Percentiles rank a stretch among this genome's conserved stretches.
phyloP scores from a whole-genome alignment of 2,797 vertebrate genomes.

The Takifugu rubripes region DNA sequence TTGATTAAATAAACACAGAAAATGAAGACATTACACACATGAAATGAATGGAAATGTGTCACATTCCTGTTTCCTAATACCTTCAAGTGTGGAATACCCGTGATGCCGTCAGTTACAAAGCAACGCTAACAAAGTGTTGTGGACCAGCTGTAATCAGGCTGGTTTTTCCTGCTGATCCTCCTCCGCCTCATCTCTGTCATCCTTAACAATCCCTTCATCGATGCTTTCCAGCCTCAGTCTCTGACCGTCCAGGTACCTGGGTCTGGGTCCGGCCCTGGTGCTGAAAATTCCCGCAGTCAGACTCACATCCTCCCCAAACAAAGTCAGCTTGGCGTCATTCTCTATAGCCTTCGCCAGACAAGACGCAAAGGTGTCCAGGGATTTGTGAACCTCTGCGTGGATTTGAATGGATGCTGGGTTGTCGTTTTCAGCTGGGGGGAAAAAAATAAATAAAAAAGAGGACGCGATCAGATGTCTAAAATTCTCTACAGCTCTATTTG shows the following conservation, averaged over 20 bases:
- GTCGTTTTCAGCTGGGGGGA: conserved; percentile 54
- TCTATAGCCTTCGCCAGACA: conserved; percentile 92
- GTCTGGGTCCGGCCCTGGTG: conserved; percentile 63
- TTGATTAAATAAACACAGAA: conserved; percentile 37
- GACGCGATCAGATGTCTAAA: not conserved
- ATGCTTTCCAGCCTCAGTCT: conserved; percentile 92
- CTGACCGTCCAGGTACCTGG: conserved; percentile 80
- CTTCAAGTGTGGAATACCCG: conserved; percentile 43
- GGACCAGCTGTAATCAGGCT: conserved; percentile 23
- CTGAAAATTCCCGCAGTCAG: conserved; percentile 70
- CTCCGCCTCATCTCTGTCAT: conserved; percentile 68
- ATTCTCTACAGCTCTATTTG: not conserved
- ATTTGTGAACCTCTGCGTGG: conserved; percentile 86
- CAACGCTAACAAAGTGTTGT: not conserved
- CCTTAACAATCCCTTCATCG: conserved; percentile 87
- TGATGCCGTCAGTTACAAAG: not conserved
- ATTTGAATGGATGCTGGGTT: conserved; percentile 73
- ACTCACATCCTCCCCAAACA: conserved; percentile 83
- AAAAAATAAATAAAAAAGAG: not conserved
- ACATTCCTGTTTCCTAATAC: conserved; percentile 22
- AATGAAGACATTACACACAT: conserved; percentile 28
- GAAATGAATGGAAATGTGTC: conserved; percentile 40
- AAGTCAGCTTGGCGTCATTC: conserved; percentile 87
- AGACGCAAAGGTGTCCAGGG: conserved; percentile 88
- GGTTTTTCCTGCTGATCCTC: conserved; percentile 47